These are phyloP conservation scores for Dynastes hyllus DNA, from an alignment of 2,888 invertebrate species.

Conservation along the genomic window DNA sequence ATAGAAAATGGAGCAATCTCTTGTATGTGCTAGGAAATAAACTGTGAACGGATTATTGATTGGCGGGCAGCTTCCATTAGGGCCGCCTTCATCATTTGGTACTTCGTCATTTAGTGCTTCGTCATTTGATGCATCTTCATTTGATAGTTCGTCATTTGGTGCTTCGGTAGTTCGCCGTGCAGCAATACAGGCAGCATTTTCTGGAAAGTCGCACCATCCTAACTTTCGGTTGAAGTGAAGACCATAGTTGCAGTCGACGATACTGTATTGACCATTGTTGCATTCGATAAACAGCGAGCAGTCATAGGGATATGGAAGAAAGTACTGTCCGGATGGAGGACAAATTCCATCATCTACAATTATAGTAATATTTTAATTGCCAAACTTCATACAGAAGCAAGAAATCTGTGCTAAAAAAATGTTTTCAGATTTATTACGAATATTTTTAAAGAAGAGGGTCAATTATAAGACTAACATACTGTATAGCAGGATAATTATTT, in stretches of 20 bases:
- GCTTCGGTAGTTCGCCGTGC: background rate
- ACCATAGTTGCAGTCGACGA: constrained; percentile 48
- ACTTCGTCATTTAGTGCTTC: no score
- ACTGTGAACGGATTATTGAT: background rate
- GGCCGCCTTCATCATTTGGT: no score
- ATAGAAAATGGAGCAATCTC: constrained; percentile 50
- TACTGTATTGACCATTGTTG: constrained; percentile 32
- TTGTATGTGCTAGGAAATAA: constrained; percentile 47
- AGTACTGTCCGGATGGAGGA: constrained; percentile 34
- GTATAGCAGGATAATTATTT: no score
- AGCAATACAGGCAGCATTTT: constrained; percentile 46
- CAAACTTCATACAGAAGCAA: no score
- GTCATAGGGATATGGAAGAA: constrained; percentile 29
- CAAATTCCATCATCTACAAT: constrained; percentile 37
- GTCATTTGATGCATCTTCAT: no score
- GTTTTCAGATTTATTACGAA: no score
- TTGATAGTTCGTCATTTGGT: no score
- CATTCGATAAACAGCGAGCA: constrained; percentile 47
- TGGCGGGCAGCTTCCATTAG: no score
- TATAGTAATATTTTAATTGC: background rate
- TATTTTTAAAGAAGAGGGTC: no score
- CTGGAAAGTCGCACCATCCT: constrained; percentile 50
- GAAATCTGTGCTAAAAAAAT: no score
- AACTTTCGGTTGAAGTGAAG: constrained; percentile 50
- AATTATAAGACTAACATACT: no score